A percentile compares a stretch with the other conserved stretches of the same genome.
phyloP scores from a whole-genome alignment of 2,888 invertebrate genomes.

The Nesidiocoris tenuis region DNA sequence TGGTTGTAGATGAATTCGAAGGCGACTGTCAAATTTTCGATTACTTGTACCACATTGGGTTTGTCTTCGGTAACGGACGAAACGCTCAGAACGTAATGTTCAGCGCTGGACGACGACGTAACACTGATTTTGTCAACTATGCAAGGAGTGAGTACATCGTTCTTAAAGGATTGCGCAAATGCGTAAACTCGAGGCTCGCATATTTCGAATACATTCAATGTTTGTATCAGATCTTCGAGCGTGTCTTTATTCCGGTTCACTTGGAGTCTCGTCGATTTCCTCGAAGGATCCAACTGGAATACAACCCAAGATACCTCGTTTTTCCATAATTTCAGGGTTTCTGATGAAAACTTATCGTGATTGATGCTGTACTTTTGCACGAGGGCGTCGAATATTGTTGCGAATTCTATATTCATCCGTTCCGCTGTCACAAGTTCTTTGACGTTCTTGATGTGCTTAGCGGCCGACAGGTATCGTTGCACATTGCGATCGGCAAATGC shows the following conservation, averaged over 20 bases:
- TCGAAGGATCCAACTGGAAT: constrained; percentile 49
- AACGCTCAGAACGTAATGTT: background rate
- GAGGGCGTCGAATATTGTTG: constrained; percentile 60
- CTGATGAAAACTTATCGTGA: constrained; percentile 57
- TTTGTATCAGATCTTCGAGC: constrained; percentile 52
- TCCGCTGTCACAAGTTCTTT: constrained; percentile 53
- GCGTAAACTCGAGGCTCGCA: constrained; percentile 26
- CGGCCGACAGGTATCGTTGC: constrained; percentile 55
- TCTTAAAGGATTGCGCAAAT: constrained; percentile 13
- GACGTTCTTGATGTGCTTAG: constrained; percentile 59
- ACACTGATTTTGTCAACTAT: background rate
- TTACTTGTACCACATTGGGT: background rate
- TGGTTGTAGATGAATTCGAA: constrained; percentile 21
- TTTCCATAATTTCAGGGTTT: constrained; percentile 58
- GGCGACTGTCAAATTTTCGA: constrained; percentile 1
- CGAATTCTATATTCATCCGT: constrained; percentile 57
- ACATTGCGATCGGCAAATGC: constrained; percentile 5
- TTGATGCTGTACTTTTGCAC: constrained; percentile 50
- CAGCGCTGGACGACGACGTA: background rate
- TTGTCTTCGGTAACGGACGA: constrained; percentile 1
- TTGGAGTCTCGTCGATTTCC: constrained; percentile 48
- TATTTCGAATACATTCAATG: constrained; percentile 33
- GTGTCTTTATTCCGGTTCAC: constrained; percentile 46
- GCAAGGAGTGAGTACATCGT: constrained; percentile 20
- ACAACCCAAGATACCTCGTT: constrained; percentile 57